A percentile compares a stretch with the other conserved stretches of the same genome.
These are phyloP conservation scores for Lucilia sericata DNA, from an alignment of 1,140 invertebrate species.

Conservation along the genomic window DNA sequence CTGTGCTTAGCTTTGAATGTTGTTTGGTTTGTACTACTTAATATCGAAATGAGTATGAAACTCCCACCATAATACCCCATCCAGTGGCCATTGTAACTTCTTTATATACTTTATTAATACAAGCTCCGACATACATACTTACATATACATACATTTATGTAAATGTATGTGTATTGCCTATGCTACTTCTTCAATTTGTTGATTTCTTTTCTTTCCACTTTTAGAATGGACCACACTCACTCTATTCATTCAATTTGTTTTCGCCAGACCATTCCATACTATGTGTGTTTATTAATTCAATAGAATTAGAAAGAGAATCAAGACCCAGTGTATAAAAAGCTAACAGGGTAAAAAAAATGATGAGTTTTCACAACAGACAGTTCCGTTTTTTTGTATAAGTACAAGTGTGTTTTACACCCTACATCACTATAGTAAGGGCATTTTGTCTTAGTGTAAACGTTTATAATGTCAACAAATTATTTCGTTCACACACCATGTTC, in stretches of 20 bases:
- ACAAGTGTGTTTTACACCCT: not conserved
- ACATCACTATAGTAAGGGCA: no score
- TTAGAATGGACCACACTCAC: no score
- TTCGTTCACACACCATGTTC: no score
- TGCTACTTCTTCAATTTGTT: not conserved
- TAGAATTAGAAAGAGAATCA: not conserved
- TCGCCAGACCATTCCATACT: not conserved
- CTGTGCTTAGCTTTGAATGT: not conserved
- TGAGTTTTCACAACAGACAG: constrained; percentile 10
- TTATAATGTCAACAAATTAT: no score
- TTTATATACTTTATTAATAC: no score
- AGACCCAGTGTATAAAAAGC: not conserved
- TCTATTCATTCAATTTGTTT: not conserved
- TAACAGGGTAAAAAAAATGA: not conserved
- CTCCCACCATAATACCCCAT: no score
- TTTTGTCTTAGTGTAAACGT: no score
- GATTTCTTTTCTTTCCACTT: not conserved
- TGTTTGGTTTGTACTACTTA: not conserved
- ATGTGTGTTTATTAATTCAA: constrained; percentile 41
- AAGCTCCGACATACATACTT: not conserved
- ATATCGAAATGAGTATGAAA: not conserved
- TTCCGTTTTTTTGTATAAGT: not conserved
- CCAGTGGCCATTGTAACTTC: no score
- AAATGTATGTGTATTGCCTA: not conserved
- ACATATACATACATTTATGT: not conserved